Evolutionary conservation across 2,797 vertebrate genomes (phyloP), one percentile per base, ranked within the genome.

Genomic region (Chrysocyon brachyurus): DNA sequence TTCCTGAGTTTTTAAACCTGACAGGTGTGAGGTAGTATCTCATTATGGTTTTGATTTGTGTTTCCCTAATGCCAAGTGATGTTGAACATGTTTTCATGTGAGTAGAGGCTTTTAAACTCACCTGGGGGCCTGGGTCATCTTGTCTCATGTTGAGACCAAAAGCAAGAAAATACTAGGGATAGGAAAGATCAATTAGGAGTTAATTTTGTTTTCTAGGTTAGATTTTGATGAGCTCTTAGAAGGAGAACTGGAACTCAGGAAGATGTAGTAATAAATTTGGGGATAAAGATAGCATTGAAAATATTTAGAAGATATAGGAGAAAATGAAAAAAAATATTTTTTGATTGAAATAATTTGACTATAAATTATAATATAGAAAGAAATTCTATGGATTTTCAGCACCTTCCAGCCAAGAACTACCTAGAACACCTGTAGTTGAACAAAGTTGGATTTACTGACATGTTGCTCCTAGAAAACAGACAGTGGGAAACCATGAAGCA

Each of bases 191-290:
- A 81, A 77, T 49, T 63, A 78, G 36, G 64, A 54, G 31, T 81
- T 63, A 66, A 75, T 83, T 94, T 52, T 91, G 17, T 89, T 93
- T 97, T 54, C 70, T 93, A 82, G 72, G 3, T 92, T 90, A 90
- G 22, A 57, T 68, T 84, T 83, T 87, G 28, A 84, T 75, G n/a
- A 87, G 21, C 66, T 82, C 36, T 86, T 93, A 9, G 17, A 73
- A 70, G n/a, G 9, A 79, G 22, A 91, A 88, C 33, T 72, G 68
- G 40, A 90, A 87, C 68, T 82, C 77, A 75, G 19, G 40, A 22
- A 97, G 8, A 31, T 33, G 10, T 49, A 84, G 36, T 70, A 72
- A 85, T 81, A 84, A 78, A 59, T 72, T 63, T 54, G 2, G 19
- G 21, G 6, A 22, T 49, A 91, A 94, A 70, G 75, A 52, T 57